phyloP scores from a whole-genome alignment of 1,140 invertebrate genomes.

The Penaeus japonicus region DNA sequence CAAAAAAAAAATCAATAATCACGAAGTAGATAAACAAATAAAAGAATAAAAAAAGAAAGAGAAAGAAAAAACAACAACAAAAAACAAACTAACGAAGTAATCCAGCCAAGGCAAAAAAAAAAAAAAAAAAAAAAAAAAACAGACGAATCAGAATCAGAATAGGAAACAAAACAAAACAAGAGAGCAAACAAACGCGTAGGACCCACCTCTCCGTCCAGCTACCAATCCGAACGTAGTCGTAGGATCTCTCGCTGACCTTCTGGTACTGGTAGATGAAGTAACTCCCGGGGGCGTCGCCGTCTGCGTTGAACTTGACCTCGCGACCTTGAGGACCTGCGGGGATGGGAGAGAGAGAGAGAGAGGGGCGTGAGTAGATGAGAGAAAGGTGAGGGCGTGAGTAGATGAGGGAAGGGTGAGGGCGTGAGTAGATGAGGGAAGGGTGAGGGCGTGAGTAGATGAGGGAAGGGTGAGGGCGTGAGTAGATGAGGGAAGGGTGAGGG shows the following conservation, averaged over 20 bases:
- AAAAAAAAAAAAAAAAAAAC: neutral
- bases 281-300: conserved; percentile 74
- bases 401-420: neutral
- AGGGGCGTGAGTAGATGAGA: neutral
- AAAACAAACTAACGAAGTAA: no score
- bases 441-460: neutral
- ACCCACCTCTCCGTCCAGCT: conserved; percentile 71
- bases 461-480: neutral
- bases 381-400: neutral
- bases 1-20: no score
- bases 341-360: neutral
- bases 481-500: neutral
- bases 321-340: conserved; percentile 70
- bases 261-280: conserved; percentile 78
- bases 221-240: conserved; percentile 72
- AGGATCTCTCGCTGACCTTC: conserved; percentile 64
- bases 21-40: no score
- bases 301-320: conserved; percentile 71
- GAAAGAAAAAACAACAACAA: no score
- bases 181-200: neutral
- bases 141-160: neutral
- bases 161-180: no score
- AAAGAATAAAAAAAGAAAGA: no score
- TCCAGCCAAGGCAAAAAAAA: no score
- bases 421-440: neutral